Evolutionary conservation across 1,140 invertebrate genomes (phyloP).

Genomic region (Lordiphosa clarofinis): DNA sequence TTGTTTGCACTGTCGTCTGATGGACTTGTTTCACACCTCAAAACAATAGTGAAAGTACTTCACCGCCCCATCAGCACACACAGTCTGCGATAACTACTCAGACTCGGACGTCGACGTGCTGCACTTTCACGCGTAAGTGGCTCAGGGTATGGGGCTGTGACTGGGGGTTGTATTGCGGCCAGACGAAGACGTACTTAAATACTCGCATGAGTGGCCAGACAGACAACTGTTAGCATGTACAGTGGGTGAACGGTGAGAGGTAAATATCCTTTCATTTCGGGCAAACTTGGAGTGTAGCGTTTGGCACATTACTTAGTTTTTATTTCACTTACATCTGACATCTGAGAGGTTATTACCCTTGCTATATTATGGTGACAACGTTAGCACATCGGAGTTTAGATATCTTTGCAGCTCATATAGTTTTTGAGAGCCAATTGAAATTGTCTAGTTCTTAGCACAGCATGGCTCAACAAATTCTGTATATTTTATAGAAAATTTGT

Average conservation of each 20-base stretch:
- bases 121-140: slow-evolving; percentile 22
- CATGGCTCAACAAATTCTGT: too few species aligned
- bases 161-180: slow-evolving; percentile 2
- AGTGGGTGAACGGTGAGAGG: slow-evolving; percentile 10
- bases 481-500: too few species aligned
- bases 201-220: slow-evolving; percentile 16
- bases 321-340: too few species aligned
- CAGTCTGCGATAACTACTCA: slow-evolving; percentile 44
- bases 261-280: too few species aligned
- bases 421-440: too few species aligned
- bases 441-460: too few species aligned
- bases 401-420: too few species aligned
- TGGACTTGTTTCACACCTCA: slow-evolving; percentile 45
- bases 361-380: too few species aligned
- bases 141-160: slow-evolving; percentile 2
- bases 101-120: slow-evolving; percentile 15
- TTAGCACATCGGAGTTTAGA: too few species aligned
- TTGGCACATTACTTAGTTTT: too few species aligned
- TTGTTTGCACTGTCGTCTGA: slow-evolving; percentile 41
- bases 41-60: slow-evolving; percentile 54
- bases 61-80: slow-evolving; percentile 25
- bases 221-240: slow-evolving; percentile 11
- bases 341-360: too few species aligned
- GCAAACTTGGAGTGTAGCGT: too few species aligned
- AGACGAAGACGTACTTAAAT: slow-evolving; percentile 20